phyloP scores from a whole-genome alignment of 2,797 vertebrate species.

The Megalops cyprinoides region DNA sequence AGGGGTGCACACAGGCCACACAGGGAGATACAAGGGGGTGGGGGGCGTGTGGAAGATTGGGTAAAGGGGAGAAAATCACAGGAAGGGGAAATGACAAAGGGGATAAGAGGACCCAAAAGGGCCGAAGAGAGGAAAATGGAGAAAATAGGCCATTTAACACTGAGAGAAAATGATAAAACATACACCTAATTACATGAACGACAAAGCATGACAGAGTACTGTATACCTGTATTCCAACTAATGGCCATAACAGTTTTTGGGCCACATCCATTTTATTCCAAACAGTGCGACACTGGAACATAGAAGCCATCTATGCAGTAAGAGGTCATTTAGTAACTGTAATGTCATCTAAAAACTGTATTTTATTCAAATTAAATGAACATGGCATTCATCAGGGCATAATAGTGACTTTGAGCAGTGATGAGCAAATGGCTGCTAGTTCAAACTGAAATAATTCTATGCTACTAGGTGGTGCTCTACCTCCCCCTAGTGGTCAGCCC shows the following conservation, averaged over 20 bases:
- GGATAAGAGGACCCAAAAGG: background rate
- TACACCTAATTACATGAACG: background rate
- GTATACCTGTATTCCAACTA: background rate
- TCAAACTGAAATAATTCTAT: background rate
- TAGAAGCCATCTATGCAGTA: background rate
- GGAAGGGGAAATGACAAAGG: background rate
- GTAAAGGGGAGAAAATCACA: background rate
- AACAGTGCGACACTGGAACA: background rate
- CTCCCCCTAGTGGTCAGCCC: constrained; percentile 45
- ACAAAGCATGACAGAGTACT: background rate
- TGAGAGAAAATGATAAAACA: background rate
- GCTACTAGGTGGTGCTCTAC: background rate
- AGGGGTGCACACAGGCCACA: constrained; percentile 14
- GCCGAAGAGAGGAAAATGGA: background rate
- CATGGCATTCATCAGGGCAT: background rate
- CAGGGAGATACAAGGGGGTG: background rate
- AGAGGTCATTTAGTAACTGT: background rate
- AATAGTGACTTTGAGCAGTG: background rate
- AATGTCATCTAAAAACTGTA: background rate
- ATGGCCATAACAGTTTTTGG: background rate
- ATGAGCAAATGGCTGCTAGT: constrained; percentile 4
- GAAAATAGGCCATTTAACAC: background rate
- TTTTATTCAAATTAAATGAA: background rate
- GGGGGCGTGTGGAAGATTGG: background rate
- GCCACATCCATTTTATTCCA: background rate